phyloP scores from a whole-genome alignment of 2,888 invertebrate genomes.

The Salpingus planirostris region DNA sequence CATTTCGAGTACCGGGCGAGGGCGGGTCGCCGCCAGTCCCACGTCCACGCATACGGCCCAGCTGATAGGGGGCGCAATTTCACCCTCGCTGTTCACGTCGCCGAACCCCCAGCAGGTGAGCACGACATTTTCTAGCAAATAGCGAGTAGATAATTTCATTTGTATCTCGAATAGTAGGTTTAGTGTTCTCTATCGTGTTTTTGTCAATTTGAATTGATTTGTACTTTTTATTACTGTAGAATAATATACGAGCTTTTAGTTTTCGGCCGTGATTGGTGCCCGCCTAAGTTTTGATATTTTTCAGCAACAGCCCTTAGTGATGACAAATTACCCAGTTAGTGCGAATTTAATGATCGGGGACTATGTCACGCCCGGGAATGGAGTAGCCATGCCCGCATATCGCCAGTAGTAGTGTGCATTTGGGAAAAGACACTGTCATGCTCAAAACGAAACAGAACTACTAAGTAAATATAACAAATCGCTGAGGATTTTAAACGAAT shows the following conservation, averaged over 20 bases:
- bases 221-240: too few species aligned
- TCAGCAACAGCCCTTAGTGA: constrained; percentile 46
- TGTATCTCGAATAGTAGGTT: too few species aligned
- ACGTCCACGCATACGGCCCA: constrained; percentile 55
- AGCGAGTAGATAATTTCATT: background rate
- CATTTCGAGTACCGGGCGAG: constrained; percentile 54
- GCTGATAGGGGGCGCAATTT: constrained; percentile 61
- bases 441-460: constrained; percentile 28
- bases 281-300: too few species aligned
- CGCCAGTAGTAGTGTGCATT: constrained; percentile 37
- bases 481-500: constrained; percentile 21
- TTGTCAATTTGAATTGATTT: too few species aligned
- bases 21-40: constrained; percentile 48
- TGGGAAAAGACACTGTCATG: constrained; percentile 24
- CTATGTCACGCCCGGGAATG: constrained; percentile 55
- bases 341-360: constrained; percentile 69
- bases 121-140: too few species aligned
- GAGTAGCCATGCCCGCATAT: constrained; percentile 40
- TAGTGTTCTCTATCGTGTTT: too few species aligned
- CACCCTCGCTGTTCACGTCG: constrained; percentile 54
- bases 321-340: constrained; percentile 60
- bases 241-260: too few species aligned
- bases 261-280: too few species aligned
- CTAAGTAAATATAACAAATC: constrained; percentile 22
- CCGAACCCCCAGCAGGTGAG: constrained; percentile 33